These are phyloP conservation scores for Acanthopleura granulata DNA, from an alignment of 2,888 invertebrate genomes.

Conservation along the genomic window DNA sequence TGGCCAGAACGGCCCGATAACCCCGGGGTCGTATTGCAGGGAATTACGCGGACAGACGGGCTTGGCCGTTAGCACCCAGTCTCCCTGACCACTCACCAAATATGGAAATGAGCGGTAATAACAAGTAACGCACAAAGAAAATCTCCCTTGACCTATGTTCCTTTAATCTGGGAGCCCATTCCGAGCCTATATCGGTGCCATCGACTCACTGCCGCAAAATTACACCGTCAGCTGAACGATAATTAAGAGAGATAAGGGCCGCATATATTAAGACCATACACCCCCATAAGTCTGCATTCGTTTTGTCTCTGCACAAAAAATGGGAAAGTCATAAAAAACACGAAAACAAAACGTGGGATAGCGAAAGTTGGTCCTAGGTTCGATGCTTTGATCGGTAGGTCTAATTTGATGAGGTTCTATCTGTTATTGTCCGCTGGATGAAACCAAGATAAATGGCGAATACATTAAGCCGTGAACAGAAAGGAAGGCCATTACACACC, in stretches of 20 bases:
- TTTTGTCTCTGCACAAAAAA: not conserved
- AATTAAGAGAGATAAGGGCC: constrained; percentile 17
- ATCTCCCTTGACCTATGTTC: constrained; percentile 17
- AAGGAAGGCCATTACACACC: too few relatives aligned
- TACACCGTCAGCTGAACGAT: constrained; percentile 6
- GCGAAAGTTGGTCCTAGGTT: too few relatives aligned
- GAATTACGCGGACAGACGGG: constrained; percentile 12
- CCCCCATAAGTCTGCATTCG: not conserved
- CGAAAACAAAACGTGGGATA: too few relatives aligned
- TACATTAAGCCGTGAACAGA: too few relatives aligned
- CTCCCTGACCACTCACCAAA: constrained; percentile 12
- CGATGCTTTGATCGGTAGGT: too few relatives aligned
- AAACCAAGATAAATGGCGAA: too few relatives aligned
- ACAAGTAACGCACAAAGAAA: not conserved
- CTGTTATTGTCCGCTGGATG: too few relatives aligned
- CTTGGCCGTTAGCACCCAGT: constrained; percentile 1
- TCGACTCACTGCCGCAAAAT: not conserved
- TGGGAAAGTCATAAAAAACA: too few relatives aligned
- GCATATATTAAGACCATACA: constrained; percentile 5
- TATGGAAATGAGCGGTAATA: constrained; percentile 17
- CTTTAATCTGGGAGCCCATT: constrained; percentile 15
- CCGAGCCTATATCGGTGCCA: not conserved
- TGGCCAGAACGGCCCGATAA: not conserved
- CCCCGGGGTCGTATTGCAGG: not conserved
- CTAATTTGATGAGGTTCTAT: too few relatives aligned